Evolutionary conservation across 2,113 vertebrate species (phyloP).

Genomic region (Hemiscyllium ocellatum): DNA sequence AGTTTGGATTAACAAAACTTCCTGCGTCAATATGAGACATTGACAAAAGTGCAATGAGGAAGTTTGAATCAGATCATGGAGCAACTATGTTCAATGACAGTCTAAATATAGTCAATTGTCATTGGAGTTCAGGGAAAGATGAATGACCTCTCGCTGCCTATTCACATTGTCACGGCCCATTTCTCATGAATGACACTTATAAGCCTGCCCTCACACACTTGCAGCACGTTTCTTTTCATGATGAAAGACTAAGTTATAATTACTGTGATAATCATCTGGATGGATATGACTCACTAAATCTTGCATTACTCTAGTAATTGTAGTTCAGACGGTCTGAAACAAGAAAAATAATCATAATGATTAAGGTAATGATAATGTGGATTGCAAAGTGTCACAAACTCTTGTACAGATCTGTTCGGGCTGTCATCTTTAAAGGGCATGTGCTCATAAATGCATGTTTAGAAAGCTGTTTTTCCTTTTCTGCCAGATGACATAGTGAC

Average conservation of each 20-base stretch:
- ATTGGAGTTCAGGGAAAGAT: not conserved
- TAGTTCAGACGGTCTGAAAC: not conserved
- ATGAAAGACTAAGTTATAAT: conserved; percentile 6
- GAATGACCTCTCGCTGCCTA: not conserved
- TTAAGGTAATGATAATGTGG: not conserved
- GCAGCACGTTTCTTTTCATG: not conserved
- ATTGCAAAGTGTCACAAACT: not conserved
- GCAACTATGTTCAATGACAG: not conserved
- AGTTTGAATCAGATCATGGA: not conserved
- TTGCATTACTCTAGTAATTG: not conserved
- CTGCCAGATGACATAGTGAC: not conserved
- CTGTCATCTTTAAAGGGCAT: not conserved
- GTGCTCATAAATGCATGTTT: not conserved
- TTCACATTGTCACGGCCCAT: conserved; percentile 12
- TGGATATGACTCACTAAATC: conserved; percentile 11
- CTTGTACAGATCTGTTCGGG: not conserved
- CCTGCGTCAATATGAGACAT: not conserved
- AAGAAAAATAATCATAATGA: not conserved
- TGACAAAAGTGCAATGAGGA: not conserved
- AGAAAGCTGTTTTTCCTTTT: not conserved
- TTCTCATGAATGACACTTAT: conserved; percentile 13
- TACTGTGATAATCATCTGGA: conserved; percentile 29
- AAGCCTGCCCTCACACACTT: not conserved
- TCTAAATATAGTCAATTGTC: not conserved
- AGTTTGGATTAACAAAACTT: not conserved